phyloP scores from a whole-genome alignment of 1,140 invertebrate genomes.

The Pteromalus puparum region DNA sequence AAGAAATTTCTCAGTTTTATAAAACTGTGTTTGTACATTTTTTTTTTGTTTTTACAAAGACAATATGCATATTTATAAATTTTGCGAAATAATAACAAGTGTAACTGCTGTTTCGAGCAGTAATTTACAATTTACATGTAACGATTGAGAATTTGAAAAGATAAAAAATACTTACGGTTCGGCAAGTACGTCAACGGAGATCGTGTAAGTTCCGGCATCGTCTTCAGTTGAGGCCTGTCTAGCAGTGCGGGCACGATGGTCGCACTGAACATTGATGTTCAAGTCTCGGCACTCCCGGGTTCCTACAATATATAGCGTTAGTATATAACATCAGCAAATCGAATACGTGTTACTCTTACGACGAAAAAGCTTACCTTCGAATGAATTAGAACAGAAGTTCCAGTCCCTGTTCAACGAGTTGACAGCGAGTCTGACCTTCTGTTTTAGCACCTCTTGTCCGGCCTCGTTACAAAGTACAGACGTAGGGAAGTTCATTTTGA shows the following conservation, averaged over 20 bases:
- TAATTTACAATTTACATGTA: background rate
- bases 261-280: constrained; percentile 92
- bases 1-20: constrained; percentile 55
- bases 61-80: constrained; percentile 16
- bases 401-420: constrained; percentile 93
- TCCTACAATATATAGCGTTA: constrained; percentile 58
- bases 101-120: background rate
- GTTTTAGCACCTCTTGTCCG: constrained; percentile 91
- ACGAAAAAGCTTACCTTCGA: constrained; percentile 79
- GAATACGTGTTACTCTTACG: background rate
- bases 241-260: constrained; percentile 79
- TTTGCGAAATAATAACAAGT: constrained; percentile 11
- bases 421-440: constrained; percentile 90
- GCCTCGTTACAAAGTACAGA: constrained; percentile 95
- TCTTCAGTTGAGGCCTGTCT: constrained; percentile 75
- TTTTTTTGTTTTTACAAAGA: constrained; percentile 9
- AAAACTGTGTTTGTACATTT: constrained; percentile 52
- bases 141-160: background rate
- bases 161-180: constrained; percentile 82
- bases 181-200: constrained; percentile 86
- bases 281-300: constrained; percentile 90
- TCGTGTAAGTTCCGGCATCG: constrained; percentile 84
- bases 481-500: constrained; percentile 94
- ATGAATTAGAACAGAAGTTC: constrained; percentile 94
- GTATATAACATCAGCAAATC: background rate